These are phyloP conservation scores for Paratilapia polleni DNA, from an alignment of 2,113 vertebrate genomes.

Conservation along the genomic window DNA sequence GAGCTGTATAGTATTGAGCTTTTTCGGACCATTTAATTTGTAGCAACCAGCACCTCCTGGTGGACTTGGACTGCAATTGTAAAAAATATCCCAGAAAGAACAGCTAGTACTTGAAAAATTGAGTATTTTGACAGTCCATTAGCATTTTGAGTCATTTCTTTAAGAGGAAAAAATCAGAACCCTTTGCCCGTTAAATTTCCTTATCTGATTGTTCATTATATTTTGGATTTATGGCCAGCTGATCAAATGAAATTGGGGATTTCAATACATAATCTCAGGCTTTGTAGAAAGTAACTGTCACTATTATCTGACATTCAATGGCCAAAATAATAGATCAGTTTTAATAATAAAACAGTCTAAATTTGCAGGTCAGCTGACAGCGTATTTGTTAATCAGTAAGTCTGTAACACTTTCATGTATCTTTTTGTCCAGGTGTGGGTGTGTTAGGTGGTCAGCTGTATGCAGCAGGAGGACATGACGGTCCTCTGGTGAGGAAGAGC, in stretches of 20 bases:
- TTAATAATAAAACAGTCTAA: neutral
- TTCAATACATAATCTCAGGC: neutral
- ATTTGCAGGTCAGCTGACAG: neutral
- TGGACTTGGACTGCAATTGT: neutral
- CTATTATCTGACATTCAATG: neutral
- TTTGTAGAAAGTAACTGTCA: rapidly evolving
- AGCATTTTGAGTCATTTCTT: no score
- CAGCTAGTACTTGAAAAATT: no score
- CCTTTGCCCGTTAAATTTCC: neutral
- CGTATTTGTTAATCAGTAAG: neutral
- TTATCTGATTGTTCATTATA: no score
- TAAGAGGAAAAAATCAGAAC: no score
- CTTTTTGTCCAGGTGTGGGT: conserved; percentile 85
- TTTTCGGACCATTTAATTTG: neutral
- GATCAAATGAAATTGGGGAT: no score
- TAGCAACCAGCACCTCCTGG: neutral
- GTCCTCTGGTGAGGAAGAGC: conserved; percentile 95
- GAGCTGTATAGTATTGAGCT: neutral
- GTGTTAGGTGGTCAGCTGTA: conserved; percentile 91
- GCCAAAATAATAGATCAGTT: neutral
- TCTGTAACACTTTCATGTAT: neutral
- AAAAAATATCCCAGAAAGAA: neutral
- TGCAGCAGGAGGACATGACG: conserved; percentile 92
- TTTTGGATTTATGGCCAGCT: no score
- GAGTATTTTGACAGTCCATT: no score